A percentile compares a stretch with the other conserved stretches of the same genome.
Conservation (phyloP, 2,797 vertebrate genomes). For the Manis pentadactyla region DNA sequence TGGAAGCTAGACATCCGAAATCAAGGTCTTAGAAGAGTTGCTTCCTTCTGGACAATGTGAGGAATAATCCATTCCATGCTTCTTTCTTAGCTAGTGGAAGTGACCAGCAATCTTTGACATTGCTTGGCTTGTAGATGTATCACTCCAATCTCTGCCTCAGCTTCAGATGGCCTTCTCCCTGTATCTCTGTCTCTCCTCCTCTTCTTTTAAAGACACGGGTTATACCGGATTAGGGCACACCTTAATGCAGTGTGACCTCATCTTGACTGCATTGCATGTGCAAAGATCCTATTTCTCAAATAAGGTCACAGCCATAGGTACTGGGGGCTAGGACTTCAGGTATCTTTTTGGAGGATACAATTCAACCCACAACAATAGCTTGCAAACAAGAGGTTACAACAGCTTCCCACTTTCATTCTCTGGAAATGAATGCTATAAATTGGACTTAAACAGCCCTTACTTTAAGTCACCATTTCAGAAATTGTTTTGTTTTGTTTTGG, state of each 20-base stretch:
- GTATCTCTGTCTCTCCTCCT: background rate
- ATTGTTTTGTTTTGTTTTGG: constrained; percentile 69
- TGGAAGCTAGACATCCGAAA: background rate
- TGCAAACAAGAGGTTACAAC: too few relatives aligned
- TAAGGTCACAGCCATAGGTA: background rate
- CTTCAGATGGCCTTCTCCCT: background rate
- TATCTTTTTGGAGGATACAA: constrained; percentile 1
- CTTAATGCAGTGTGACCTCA: background rate
- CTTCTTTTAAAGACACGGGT: background rate
- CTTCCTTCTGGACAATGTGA: background rate
- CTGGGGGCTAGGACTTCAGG: background rate
- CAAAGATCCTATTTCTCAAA: background rate
- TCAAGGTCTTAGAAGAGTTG: background rate
- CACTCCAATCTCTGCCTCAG: background rate
- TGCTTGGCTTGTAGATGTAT: background rate
- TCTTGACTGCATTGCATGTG: background rate
- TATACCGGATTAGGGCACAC: background rate
- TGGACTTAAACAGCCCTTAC: constrained; percentile 44
- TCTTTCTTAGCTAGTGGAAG: background rate
- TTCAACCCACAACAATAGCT: background rate
- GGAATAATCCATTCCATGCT: background rate
- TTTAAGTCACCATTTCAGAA: constrained; percentile 68
- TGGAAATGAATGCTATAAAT: constrained; percentile 61
- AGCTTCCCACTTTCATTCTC: background rate
- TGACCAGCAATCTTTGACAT: background rate